Percentiles rank a stretch among this genome's conserved stretches.
Evolutionary conservation across 2,888 invertebrate species (phyloP).

Genomic region (Steinernema carpocapsae): DNA sequence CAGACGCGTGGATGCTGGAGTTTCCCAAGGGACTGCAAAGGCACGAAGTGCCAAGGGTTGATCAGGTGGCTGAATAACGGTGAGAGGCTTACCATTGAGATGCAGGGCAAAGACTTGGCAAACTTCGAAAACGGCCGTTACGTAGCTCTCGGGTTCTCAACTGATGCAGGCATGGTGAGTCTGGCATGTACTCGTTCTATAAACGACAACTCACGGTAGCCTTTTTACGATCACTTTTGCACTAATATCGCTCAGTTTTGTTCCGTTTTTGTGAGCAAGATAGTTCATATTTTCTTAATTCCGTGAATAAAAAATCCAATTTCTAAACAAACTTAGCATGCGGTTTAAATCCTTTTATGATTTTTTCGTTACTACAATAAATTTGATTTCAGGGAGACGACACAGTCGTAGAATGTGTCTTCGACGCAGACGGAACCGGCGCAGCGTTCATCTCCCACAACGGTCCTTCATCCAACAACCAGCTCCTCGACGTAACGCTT

Average conservation of each 20-base stretch:
- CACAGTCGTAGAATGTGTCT: slow-evolving; percentile 70
- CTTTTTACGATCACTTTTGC: too few relatives aligned
- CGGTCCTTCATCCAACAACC: slow-evolving; percentile 57
- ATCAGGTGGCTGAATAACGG: slow-evolving; percentile 54
- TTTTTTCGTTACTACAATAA: not conserved
- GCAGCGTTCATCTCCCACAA: slow-evolving; percentile 67
- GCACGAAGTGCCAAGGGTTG: slow-evolving; percentile 53
- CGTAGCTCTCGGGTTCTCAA: slow-evolving; percentile 54
- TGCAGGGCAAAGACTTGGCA: slow-evolving; percentile 46
- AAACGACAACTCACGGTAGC: too few relatives aligned
- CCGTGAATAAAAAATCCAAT: too few relatives aligned
- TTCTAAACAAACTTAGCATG: too few relatives aligned
- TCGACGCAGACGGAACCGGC: slow-evolving; percentile 52
- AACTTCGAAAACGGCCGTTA: slow-evolving; percentile 45
- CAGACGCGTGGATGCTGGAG: slow-evolving; percentile 66
- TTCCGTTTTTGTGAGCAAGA: too few relatives aligned
- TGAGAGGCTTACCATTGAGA: slow-evolving; percentile 48
- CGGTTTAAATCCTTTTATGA: too few relatives aligned
- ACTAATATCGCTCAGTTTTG: too few relatives aligned
- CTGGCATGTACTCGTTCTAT: not conserved
- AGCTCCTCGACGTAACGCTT: slow-evolving; percentile 36
- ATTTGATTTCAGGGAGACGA: slow-evolving; percentile 69
- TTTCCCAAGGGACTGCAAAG: slow-evolving; percentile 66
- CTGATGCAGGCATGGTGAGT: slow-evolving; percentile 50
- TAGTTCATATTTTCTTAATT: too few relatives aligned